Evolutionary conservation across 2,888 invertebrate genomes (phyloP).

Genomic region (Conistra vaccinii): DNA sequence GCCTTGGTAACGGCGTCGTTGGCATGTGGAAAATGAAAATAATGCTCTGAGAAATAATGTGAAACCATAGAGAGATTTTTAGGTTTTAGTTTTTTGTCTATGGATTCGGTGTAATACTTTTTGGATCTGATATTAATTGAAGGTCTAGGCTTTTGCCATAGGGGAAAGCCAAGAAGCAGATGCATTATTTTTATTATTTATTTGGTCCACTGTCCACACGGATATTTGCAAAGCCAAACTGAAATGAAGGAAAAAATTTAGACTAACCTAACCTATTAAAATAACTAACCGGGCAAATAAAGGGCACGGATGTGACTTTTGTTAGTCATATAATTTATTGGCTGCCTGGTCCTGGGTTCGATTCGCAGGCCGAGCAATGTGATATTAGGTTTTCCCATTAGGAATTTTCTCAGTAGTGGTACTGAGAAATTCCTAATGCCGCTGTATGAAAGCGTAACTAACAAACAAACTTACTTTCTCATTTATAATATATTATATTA

Average conservation of each 20-base stretch:
- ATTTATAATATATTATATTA: no score
- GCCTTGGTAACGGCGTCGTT: constrained; percentile 71
- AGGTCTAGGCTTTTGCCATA: background rate
- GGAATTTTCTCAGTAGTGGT: no score
- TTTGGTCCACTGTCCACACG: no score
- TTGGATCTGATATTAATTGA: background rate
- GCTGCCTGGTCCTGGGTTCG: no score
- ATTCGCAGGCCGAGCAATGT: no score
- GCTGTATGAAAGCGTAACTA: no score
- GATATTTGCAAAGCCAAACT: background rate
- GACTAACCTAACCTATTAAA: background rate
- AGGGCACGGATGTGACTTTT: background rate
- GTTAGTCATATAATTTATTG: background rate
- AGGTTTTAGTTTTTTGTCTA: background rate
- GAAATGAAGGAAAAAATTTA: background rate
- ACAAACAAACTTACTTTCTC: no score
- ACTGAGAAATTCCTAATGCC: no score
- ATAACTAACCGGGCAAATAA: background rate
- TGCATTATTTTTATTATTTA: background rate
- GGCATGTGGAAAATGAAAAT: constrained; percentile 34
- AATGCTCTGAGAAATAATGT: no score
- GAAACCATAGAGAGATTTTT: constrained; percentile 46
- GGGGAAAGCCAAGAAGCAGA: background rate
- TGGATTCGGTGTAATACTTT: constrained; percentile 6
- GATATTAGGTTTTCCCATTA: no score